A percentile compares a stretch with the other conserved stretches of the same genome.
These are phyloP conservation scores for Gastrophryne carolinensis DNA, from an alignment of 2,797 vertebrate species.

Conservation along the genomic window DNA sequence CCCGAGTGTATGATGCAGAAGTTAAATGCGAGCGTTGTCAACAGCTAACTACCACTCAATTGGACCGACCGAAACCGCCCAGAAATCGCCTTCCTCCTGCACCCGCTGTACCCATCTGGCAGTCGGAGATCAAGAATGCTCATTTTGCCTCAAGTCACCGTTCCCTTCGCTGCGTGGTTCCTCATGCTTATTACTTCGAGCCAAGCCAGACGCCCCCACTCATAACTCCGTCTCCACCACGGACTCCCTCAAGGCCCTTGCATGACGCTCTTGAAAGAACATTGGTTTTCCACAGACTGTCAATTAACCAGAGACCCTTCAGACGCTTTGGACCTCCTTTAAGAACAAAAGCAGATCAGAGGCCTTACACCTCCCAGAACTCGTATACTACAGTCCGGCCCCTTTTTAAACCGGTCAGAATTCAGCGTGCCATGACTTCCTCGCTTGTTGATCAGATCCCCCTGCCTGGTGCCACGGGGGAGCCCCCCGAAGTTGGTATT, in stretches of 20 bases:
- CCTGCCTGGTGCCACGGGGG: conserved; percentile 56
- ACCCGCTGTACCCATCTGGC: conserved; percentile 64
- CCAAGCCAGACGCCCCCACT: conserved; percentile 54
- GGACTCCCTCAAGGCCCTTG: conserved; percentile 52
- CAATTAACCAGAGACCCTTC: conserved; percentile 57
- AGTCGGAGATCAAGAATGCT: conserved; percentile 60
- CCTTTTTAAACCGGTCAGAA: conserved; percentile 54
- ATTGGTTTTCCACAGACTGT: conserved; percentile 59
- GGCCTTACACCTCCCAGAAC: conserved; percentile 53
- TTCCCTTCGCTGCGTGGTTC: conserved; percentile 63
- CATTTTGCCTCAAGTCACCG: conserved; percentile 56
- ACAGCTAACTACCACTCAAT: conserved; percentile 17
- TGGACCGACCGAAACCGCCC: conserved; percentile 42
- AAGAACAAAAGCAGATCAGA: conserved; percentile 56
- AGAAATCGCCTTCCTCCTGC: conserved; percentile 56
- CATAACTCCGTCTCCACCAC: neutral
- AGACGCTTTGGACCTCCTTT: conserved; percentile 60
- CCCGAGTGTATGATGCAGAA: conserved; percentile 59
- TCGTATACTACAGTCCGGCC: conserved; percentile 39
- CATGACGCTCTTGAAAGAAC: conserved; percentile 54
- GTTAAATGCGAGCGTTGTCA: conserved; percentile 56
- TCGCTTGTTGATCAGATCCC: conserved; percentile 65
- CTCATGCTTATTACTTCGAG: conserved; percentile 59
- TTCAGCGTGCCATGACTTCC: conserved; percentile 67
- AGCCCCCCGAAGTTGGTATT: conserved; percentile 53